Evolutionary conservation across 1,140 invertebrate genomes (phyloP).

Genomic region (Musca vetustissima): DNA sequence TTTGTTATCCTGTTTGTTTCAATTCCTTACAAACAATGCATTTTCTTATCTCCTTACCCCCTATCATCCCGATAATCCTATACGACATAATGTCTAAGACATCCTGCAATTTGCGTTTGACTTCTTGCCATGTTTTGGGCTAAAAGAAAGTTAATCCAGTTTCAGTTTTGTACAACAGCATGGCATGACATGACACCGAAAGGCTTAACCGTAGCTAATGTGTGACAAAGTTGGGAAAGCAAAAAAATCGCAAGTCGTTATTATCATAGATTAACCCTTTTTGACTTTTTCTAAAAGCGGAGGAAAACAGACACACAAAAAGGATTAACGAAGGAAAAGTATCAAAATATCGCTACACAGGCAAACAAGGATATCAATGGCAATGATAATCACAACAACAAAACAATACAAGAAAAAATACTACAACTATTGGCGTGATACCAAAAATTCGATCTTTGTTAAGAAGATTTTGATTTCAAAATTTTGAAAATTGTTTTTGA

Average conservation of each 20-base stretch:
- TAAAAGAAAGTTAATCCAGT: slow-evolving; percentile 14
- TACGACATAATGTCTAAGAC: too few relatives aligned
- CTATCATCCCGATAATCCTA: too few relatives aligned
- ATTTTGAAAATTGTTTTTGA: too few relatives aligned
- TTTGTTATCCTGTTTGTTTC: too few relatives aligned
- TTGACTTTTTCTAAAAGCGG: slow-evolving; percentile 7
- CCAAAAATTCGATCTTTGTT: too few relatives aligned
- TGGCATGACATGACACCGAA: too few relatives aligned
- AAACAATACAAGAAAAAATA: not conserved
- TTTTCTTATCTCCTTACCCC: too few relatives aligned
- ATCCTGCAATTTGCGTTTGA: not conserved
- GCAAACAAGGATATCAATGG: too few relatives aligned
- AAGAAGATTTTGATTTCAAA: too few relatives aligned
- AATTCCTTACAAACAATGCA: too few relatives aligned
- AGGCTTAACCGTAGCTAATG: slow-evolving; percentile 12
- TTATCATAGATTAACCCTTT: slow-evolving; percentile 17
- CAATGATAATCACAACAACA: not conserved
- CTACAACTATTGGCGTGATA: too few relatives aligned
- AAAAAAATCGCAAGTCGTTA: slow-evolving; percentile 20
- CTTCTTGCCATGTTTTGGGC: slow-evolving; percentile 6
- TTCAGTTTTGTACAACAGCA: not conserved
- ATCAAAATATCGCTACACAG: not conserved
- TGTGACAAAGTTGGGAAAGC: not conserved
- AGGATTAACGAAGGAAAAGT: slow-evolving; percentile 6
- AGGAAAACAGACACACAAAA: not conserved